Conservation (phyloP, 2,888 invertebrate species). For the Heterodera filipjevi region DNA sequence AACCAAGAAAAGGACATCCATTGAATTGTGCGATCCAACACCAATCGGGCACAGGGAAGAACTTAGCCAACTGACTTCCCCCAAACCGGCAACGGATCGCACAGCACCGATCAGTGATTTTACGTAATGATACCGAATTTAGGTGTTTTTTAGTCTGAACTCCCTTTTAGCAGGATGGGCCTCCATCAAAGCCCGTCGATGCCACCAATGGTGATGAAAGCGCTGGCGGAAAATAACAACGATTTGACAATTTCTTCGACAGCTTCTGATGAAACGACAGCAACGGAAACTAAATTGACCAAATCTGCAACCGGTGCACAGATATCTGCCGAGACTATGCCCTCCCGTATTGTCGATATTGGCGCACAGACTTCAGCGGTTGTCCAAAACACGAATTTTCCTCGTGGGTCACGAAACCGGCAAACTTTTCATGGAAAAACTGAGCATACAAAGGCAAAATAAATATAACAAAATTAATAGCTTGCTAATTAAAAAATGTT, state of each 20-base stretch:
- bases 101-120: neutral
- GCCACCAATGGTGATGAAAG: slow-evolving; percentile 59
- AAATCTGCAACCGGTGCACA: slow-evolving; percentile 60
- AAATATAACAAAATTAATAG: no score
- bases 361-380: slow-evolving; percentile 19
- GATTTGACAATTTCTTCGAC: slow-evolving; percentile 9
- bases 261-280: neutral
- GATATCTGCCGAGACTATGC: slow-evolving; percentile 34
- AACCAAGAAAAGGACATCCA: neutral
- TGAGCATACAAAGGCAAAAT: slow-evolving; percentile 61
- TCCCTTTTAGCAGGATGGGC: slow-evolving; percentile 36
- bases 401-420: slow-evolving; percentile 61
- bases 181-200: slow-evolving; percentile 64
- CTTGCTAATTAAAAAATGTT: no score
- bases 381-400: slow-evolving; percentile 37
- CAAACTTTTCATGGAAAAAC: slow-evolving; percentile 66
- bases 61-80: neutral
- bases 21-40: neutral
- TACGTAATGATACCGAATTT: neutral
- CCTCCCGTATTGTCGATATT: neutral
- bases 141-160: neutral
- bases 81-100: neutral
- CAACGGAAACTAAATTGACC: slow-evolving; percentile 53
- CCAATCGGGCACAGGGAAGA: neutral
- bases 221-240: slow-evolving; percentile 22